Conservation (phyloP, 2,888 invertebrate genomes). For the Agonopterix heracliana region DNA sequence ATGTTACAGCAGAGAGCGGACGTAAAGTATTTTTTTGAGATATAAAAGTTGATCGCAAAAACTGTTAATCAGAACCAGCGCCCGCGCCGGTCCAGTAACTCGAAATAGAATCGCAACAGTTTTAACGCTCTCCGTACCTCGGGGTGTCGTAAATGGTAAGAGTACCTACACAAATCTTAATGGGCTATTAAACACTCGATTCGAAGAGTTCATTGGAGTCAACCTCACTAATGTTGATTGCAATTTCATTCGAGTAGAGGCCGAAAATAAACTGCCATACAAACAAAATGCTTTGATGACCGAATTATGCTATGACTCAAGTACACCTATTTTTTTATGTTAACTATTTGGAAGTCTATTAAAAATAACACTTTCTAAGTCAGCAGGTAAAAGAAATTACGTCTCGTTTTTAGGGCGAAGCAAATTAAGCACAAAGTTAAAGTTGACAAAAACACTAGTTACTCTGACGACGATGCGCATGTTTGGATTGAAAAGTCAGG, state of each 20-base stretch:
- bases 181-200: constrained; percentile 47
- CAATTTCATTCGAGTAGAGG: constrained; percentile 25
- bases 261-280: constrained; percentile 34
- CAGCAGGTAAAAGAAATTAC: constrained; percentile 22
- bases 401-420: constrained; percentile 38
- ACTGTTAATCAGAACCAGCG: constrained; percentile 47
- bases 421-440: constrained; percentile 59
- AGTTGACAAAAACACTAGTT: constrained; percentile 55
- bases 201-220: constrained; percentile 30
- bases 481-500: constrained; percentile 59
- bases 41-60: constrained; percentile 49
- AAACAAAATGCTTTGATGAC: constrained; percentile 3
- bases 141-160: constrained; percentile 47
- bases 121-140: constrained; percentile 36
- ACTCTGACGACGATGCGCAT: constrained; percentile 32
- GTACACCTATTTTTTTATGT: neutral
- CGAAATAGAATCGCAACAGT: constrained; percentile 54
- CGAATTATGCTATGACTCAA: neutral
- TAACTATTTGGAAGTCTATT: neutral
- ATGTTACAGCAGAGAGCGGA: too few species aligned
- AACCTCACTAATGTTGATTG: constrained; percentile 19
- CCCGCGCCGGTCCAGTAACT: constrained; percentile 44
- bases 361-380: neutral
- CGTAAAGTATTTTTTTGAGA: constrained; percentile 36
- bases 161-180: constrained; percentile 41